Evolutionary conservation across 1,140 invertebrate genomes (phyloP).

Genomic region (Bombus balteatus): DNA sequence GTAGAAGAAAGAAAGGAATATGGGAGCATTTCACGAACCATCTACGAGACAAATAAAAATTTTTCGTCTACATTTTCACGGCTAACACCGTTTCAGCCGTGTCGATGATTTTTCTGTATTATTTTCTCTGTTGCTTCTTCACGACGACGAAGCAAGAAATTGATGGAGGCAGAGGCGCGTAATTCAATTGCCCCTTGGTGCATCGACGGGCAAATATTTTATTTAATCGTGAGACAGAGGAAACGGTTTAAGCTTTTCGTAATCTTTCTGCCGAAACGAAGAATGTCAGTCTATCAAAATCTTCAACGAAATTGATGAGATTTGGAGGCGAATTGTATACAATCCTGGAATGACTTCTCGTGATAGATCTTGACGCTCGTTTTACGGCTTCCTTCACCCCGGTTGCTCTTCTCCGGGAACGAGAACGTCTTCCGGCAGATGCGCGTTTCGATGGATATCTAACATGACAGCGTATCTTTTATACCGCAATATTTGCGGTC

Average conservation of each 20-base stretch:
- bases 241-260: constrained; percentile 57
- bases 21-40: too few species aligned
- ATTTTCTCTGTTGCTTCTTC: constrained; percentile 31
- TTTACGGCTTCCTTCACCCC: background rate
- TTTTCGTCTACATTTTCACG: background rate
- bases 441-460: background rate
- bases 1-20: too few species aligned
- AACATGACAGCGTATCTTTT: constrained; percentile 19
- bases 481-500: background rate
- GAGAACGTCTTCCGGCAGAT: background rate
- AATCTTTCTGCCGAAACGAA: background rate
- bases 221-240: constrained; percentile 75
- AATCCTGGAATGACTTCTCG: constrained; percentile 27
- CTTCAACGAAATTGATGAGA: constrained; percentile 35
- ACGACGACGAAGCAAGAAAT: constrained; percentile 31
- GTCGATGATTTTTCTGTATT: constrained; percentile 44
- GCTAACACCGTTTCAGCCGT: background rate
- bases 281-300: constrained; percentile 28
- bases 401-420: background rate
- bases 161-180: constrained; percentile 45
- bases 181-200: constrained; percentile 70
- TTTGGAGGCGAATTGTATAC: constrained; percentile 33
- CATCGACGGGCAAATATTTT: constrained; percentile 65
- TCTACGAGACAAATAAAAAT: background rate
- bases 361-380: constrained; percentile 33